Evolutionary conservation across 2,113 vertebrate species (phyloP).

Genomic region (Sapajus apella): DNA sequence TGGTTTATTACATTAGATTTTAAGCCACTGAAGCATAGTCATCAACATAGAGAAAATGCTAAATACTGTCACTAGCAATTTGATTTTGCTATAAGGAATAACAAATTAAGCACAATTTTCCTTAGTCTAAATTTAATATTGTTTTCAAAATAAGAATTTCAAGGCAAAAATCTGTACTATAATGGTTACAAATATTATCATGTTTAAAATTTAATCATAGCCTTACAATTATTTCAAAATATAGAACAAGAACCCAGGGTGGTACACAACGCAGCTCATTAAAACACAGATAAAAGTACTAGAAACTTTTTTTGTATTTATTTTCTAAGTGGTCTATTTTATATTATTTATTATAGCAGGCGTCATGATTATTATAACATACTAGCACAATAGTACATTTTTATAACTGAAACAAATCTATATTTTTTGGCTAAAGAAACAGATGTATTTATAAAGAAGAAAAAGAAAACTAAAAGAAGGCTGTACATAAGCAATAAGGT

Average conservation of each 20-base stretch:
- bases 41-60: neutral
- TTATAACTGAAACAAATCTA: neutral
- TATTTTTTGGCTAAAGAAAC: neutral
- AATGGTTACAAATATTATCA: neutral
- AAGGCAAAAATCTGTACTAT: neutral
- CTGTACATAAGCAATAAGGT: neutral
- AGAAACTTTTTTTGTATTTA: neutral
- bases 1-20: neutral
- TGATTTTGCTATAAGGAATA: neutral
- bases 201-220: neutral
- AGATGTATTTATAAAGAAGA: neutral
- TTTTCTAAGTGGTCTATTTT: neutral
- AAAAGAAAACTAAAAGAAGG: neutral
- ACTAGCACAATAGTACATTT: neutral
- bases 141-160: conserved; percentile 7
- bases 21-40: neutral
- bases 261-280: neutral
- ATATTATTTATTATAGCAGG: neutral
- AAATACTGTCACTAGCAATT: neutral
- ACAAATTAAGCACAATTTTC: neutral
- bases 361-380: neutral
- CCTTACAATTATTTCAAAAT: neutral
- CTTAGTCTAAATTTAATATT: neutral
- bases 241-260: neutral
- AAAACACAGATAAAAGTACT: neutral